Evolutionary conservation across 1,140 invertebrate species (phyloP).

Genomic region (Cardiocondyla obscurior): DNA sequence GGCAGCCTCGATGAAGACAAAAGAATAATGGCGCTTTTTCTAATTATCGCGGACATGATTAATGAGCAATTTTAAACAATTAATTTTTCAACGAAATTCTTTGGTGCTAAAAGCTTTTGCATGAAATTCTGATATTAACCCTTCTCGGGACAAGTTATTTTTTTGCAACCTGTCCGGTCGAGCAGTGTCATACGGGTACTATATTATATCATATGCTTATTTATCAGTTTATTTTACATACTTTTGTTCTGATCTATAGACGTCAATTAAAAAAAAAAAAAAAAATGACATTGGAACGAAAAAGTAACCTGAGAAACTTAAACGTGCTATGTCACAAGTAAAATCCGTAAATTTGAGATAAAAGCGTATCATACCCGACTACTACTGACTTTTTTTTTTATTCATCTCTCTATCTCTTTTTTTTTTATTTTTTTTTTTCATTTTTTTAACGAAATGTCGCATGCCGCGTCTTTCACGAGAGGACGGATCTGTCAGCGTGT

Average conservation of each 20-base stretch:
- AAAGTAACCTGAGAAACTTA: background rate
- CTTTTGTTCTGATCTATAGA: background rate
- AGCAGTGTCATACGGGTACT: no score
- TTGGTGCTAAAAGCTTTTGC: background rate
- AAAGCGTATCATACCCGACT: background rate
- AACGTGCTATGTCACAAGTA: background rate
- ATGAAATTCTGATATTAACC: background rate
- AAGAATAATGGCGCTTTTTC: slow-evolving; percentile 11
- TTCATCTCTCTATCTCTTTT: background rate
- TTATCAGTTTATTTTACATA: background rate
- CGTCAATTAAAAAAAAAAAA: background rate
- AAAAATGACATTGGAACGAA: background rate
- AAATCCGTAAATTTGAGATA: slow-evolving; percentile 39
- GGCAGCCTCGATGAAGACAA: slow-evolving; percentile 3
- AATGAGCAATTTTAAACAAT: slow-evolving; percentile 6
- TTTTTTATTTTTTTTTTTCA: background rate
- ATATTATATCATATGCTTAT: no score
- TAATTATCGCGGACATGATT: slow-evolving; percentile 16
- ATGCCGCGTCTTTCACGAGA: slow-evolving; percentile 39
- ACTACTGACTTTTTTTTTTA: background rate
- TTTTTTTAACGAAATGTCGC: slow-evolving; percentile 26
- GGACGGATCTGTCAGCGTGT: slow-evolving; percentile 27
- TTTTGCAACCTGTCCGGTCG: no score
- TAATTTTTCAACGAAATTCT: background rate
- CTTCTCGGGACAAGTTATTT: background rate